Evolutionary conservation across 2,113 vertebrate genomes (phyloP).

Genomic region (Lepus timidus): DNA sequence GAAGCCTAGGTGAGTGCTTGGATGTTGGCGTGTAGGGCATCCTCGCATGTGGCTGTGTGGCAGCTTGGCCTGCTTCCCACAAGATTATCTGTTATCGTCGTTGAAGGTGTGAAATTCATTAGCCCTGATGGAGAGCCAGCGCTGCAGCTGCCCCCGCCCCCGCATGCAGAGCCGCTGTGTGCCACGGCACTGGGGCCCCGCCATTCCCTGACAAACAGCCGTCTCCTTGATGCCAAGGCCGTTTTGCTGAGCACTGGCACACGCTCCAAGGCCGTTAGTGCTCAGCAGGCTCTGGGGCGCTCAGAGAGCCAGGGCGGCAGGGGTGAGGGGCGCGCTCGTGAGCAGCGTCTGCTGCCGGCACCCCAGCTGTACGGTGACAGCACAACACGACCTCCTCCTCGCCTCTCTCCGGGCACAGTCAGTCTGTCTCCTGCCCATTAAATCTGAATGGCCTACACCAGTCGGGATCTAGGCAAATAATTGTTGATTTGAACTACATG

Average conservation of each 20-base stretch:
- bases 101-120: slow-evolving; percentile 87
- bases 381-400: slow-evolving; percentile 51
- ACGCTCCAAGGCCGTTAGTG: slow-evolving; percentile 64
- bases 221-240: slow-evolving; percentile 84
- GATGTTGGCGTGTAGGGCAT: slow-evolving; percentile 52
- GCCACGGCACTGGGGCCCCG: slow-evolving; percentile 75
- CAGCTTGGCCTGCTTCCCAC: slow-evolving; percentile 83
- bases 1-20: neutral
- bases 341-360: slow-evolving; percentile 70
- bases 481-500: slow-evolving; percentile 52
- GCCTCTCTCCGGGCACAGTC: neutral
- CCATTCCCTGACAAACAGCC: slow-evolving; percentile 83
- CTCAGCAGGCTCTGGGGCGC: slow-evolving; percentile 67
- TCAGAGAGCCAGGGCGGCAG: neutral
- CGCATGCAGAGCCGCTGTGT: slow-evolving; percentile 37
- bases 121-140: slow-evolving; percentile 82
- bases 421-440: slow-evolving; percentile 5
- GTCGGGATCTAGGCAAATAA: slow-evolving; percentile 31
- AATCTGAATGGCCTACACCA: neutral
- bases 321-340: slow-evolving; percentile 46
- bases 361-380: slow-evolving; percentile 28
- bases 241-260: slow-evolving; percentile 68
- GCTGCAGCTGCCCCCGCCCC: slow-evolving; percentile 67
- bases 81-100: slow-evolving; percentile 81
- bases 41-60: slow-evolving; percentile 75